Evolutionary conservation across 2,888 invertebrate species (phyloP).

Genomic region (Trachelus troglodyta): DNA sequence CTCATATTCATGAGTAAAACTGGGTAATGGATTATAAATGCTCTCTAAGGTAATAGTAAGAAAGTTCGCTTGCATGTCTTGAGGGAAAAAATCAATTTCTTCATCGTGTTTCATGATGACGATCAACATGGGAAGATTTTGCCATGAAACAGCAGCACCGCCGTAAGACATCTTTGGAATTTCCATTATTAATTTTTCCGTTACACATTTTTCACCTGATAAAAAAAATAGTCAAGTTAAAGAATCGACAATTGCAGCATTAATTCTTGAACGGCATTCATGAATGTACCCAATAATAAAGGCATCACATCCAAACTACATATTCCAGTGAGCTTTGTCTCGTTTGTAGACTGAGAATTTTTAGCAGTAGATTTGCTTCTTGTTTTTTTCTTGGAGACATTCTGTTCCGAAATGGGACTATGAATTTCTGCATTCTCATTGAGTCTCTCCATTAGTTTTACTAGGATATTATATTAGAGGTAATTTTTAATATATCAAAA

Average conservation of each 20-base stretch:
- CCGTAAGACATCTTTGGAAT: conserved; percentile 30
- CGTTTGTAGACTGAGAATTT: background rate
- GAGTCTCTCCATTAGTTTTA: background rate
- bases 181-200: conserved; percentile 45
- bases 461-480: background rate
- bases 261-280: background rate
- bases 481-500: conserved; percentile 13
- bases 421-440: background rate
- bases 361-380: conserved; percentile 10
- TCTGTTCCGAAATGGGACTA: background rate
- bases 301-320: conserved; percentile 53
- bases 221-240: background rate
- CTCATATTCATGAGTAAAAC: conserved; percentile 35
- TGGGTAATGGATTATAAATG: conserved; percentile 45
- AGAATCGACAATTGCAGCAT: conserved; percentile 1
- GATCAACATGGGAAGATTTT: conserved; percentile 44
- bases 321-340: conserved; percentile 37
- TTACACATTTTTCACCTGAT: conserved; percentile 39
- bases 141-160: conserved; percentile 37
- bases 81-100: conserved; percentile 20
- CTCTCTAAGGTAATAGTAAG: conserved; percentile 51
- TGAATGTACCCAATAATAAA: conserved; percentile 42
- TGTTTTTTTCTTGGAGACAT: conserved; percentile 11
- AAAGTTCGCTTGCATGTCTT: conserved; percentile 35
- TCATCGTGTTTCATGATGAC: conserved; percentile 29